phyloP scores from a whole-genome alignment of 1,140 invertebrate genomes.

The Dryas iulia region DNA sequence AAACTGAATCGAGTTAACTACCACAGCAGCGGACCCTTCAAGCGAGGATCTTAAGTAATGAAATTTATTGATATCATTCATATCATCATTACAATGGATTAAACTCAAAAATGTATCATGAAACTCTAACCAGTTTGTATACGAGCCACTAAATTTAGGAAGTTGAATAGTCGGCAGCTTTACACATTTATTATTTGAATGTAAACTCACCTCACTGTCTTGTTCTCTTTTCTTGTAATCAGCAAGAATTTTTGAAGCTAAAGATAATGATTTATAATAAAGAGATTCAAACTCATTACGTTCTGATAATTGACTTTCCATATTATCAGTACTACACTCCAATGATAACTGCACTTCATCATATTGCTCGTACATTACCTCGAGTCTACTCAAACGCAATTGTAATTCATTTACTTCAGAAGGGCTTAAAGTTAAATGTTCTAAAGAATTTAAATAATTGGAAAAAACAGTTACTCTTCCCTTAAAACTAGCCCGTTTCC shows the following conservation, averaged over 20 bases:
- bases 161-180: conserved; percentile 20
- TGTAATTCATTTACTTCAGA: conserved; percentile 22
- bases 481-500: conserved; percentile 9
- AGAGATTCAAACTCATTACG: conserved; percentile 27
- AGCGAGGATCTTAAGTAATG: conserved; percentile 12
- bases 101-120: conserved; percentile 3
- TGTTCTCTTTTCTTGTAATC: conserved; percentile 7
- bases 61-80: conserved; percentile 16
- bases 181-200: conserved; percentile 10
- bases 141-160: conserved; percentile 13
- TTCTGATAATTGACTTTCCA: conserved; percentile 14
- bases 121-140: conserved; percentile 15
- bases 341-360: conserved; percentile 32
- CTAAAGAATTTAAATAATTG: conserved; percentile 2
- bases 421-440: not conserved
- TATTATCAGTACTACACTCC: conserved; percentile 27
- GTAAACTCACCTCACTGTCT: not conserved
- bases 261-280: conserved; percentile 21
- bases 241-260: conserved; percentile 13
- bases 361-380: conserved; percentile 28
- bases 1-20: conserved; percentile 19
- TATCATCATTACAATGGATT: not conserved
- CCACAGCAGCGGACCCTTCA: conserved; percentile 20
- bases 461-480: conserved; percentile 9
- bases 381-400: conserved; percentile 26